Evolutionary conservation across 2,888 invertebrate species (phyloP), one percentile per base, ranked within the genome.

Genomic region (Macaria notata): DNA sequence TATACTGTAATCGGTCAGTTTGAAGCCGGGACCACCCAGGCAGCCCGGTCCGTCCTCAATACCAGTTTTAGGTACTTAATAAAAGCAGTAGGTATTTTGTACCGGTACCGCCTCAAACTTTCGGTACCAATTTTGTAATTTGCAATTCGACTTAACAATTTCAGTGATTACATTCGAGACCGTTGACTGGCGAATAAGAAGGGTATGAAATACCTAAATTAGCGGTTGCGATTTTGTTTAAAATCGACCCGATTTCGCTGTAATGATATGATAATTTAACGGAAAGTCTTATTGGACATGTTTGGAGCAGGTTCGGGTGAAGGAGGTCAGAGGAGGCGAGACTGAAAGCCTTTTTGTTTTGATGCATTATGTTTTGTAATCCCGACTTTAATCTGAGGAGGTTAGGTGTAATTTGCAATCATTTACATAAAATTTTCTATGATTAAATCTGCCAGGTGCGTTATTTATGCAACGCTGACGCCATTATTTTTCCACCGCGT

Each of bases 1-100:
- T 84, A 69, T 84, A 80, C 77, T 73, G 75, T 83, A 85, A 84
- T 81, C 83, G 83, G 74, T 72, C 79, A 79, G 74, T 72, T 78
- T 81, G 83, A 84, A 79, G 81, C 76, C 67, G 76, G 80, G 91
- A 91, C 91, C 91, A 90, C 91, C 90, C 91, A 90, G 69, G 84
- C 75, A 67, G 86, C 64, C 70, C 72, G 48, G 76, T 71, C 70
- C 78, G 72, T 77, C 81, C 74, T 75, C 68, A 75, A 19, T 78
- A 75, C 75, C 74, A 75, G 74, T 75, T 69, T 64, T 63, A 70
- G 61, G 60, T 67, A 64, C 64, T 64, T 61, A 65, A 59, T 68
- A 68, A 57, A 60, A 65, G 54, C 44, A 55, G 62, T 63, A 68
- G 67, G 70, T 69, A 71, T 76, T 71, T 69, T 64, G 65, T 71